Evolutionary conservation across 2,797 vertebrate species (phyloP).

Genomic region (Eulemur mongoz): DNA sequence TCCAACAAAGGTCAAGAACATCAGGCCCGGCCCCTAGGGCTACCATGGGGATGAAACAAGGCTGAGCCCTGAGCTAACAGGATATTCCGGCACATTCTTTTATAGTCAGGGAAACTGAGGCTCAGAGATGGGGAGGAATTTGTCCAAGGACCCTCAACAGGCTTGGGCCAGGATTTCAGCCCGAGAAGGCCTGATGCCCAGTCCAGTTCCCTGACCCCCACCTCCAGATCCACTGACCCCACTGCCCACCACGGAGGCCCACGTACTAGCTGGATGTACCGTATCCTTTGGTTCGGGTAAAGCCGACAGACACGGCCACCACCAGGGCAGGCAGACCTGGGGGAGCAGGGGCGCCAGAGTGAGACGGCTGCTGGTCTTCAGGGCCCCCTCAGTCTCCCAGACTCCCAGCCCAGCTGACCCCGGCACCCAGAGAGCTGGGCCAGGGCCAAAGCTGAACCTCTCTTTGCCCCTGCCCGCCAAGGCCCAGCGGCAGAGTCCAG

Average conservation of each 20-base stretch:
- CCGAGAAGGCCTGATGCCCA: not conserved
- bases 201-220: not conserved
- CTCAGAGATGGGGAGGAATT: not conserved
- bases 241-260: not conserved
- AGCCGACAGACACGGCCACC: conserved; percentile 98
- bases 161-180: not conserved
- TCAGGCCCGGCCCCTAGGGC: not conserved
- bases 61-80: not conserved
- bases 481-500: conserved; percentile 20
- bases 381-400: not conserved
- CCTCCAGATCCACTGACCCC: not conserved
- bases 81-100: not conserved
- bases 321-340: conserved; percentile 98
- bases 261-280: conserved; percentile 98
- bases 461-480: not conserved
- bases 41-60: not conserved
- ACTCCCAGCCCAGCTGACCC: not conserved
- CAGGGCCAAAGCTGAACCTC: not conserved
- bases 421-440: not conserved
- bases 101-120: conserved; percentile 2
- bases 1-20: not conserved
- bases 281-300: conserved; percentile 98
- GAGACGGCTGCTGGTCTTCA: not conserved
- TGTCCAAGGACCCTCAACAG: not conserved
- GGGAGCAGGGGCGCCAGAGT: not conserved